Evolutionary conservation across 2,888 invertebrate species (phyloP).

Genomic region (Lasioglossum pauxillum): DNA sequence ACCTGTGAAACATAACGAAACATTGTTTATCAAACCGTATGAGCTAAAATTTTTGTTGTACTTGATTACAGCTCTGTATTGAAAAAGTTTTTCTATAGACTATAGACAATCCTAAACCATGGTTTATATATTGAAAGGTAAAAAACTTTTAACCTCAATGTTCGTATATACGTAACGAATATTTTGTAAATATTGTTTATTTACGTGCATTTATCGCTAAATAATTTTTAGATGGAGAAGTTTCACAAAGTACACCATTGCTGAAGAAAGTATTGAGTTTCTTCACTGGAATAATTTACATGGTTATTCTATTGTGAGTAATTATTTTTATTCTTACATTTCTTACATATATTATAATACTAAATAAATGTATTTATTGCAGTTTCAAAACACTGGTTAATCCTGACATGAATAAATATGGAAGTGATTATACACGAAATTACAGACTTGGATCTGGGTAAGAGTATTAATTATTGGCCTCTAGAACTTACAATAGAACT

Average conservation of each 20-base stretch:
- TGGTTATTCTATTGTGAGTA: conserved; percentile 76
- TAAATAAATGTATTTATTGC: conserved; percentile 13
- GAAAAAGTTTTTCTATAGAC: too few species aligned
- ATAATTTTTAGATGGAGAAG: conserved; percentile 67
- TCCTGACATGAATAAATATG: conserved; percentile 59
- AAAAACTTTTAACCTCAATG: conserved; percentile 35
- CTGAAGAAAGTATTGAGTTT: conserved; percentile 65
- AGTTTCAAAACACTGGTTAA: conserved; percentile 77
- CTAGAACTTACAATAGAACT: background rate
- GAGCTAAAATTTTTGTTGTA: too few species aligned
- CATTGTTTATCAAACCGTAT: too few species aligned
- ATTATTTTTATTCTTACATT: background rate
- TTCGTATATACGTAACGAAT: background rate
- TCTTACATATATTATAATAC: background rate
- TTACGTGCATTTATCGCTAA: background rate
- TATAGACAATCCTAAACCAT: conserved; percentile 44
- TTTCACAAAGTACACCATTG: conserved; percentile 67
- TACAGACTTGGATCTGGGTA: conserved; percentile 75
- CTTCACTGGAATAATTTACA: conserved; percentile 69
- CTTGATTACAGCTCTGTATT: too few species aligned
- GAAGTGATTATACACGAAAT: conserved; percentile 65
- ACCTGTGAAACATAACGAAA: too few species aligned
- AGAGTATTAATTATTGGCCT: conserved; percentile 9
- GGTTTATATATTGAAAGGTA: conserved; percentile 68
- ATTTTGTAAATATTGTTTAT: background rate